phyloP scores from a whole-genome alignment of 2,113 vertebrate species.

The Cricetomys ansorgei region DNA sequence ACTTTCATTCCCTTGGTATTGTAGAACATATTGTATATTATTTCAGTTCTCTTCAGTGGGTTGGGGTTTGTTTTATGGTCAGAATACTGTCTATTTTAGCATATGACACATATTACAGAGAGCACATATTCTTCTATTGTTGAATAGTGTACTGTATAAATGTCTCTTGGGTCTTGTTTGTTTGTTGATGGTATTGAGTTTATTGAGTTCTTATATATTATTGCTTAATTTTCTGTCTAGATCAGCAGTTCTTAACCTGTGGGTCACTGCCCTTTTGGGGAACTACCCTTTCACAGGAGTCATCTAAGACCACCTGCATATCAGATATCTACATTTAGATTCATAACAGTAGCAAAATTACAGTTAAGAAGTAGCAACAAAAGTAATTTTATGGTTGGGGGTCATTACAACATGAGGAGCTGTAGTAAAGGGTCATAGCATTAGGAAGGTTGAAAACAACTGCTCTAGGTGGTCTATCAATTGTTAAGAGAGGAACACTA shows the following conservation, averaged over 20 bases:
- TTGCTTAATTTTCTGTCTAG: conserved; percentile 30
- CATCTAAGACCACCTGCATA: no score
- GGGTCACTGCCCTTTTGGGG: no score
- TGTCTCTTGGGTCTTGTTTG: not conserved
- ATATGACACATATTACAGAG: conserved; percentile 4
- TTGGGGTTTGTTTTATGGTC: conserved; percentile 20
- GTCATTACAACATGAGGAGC: no score
- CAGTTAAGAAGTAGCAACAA: no score
- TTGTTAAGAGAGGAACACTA: conserved; percentile 1
- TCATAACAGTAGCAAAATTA: no score
- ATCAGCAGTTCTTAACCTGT: no score
- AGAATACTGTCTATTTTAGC: not conserved
- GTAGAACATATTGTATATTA: not conserved
- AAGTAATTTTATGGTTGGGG: no score
- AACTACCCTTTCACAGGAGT: no score
- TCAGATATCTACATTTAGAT: no score
- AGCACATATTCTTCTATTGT: not conserved
- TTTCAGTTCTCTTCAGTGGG: conserved; percentile 42
- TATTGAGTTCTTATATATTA: conserved; percentile 17
- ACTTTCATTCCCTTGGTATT: conserved; percentile 40
- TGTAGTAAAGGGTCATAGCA: no score
- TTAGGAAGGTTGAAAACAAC: no score
- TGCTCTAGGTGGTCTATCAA: conserved; percentile 25
- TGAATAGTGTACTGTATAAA: not conserved
- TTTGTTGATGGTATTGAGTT: not conserved